phyloP scores from a whole-genome alignment of 2,888 invertebrate genomes.

The Meteorus colon region DNA sequence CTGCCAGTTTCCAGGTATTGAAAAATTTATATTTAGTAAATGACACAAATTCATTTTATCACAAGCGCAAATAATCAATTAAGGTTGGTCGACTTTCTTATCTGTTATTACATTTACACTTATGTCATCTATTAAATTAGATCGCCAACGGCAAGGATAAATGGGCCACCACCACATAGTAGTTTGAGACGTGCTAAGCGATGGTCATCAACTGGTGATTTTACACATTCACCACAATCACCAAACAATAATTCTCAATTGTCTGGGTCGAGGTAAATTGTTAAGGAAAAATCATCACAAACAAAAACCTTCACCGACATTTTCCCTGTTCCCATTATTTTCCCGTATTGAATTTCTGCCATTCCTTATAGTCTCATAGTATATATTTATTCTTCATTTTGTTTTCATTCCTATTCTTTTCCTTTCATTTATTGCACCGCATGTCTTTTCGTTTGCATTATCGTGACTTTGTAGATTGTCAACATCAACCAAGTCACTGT shows the following conservation, averaged over 20 bases:
- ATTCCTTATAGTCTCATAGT: conserved; percentile 37
- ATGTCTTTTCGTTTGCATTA: conserved; percentile 68
- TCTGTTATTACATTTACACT: background rate
- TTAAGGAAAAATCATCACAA: background rate
- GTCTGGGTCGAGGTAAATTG: conserved; percentile 73
- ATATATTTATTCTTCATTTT: conserved; percentile 35
- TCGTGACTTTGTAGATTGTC: conserved; percentile 71
- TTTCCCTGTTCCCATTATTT: background rate
- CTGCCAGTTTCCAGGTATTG: conserved; percentile 75
- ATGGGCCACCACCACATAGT: conserved; percentile 74
- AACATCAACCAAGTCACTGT: conserved; percentile 73
- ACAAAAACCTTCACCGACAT: background rate
- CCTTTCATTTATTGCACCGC: conserved; percentile 61
- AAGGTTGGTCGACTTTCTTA: background rate
- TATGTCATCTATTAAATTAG: conserved; percentile 56
- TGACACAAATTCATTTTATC: background rate
- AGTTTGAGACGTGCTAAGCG: conserved; percentile 80
- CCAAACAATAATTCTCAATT: conserved; percentile 68
- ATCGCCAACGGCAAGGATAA: conserved; percentile 79
- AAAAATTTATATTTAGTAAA: background rate
- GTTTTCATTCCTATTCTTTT: conserved; percentile 23
- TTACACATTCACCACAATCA: conserved; percentile 76
- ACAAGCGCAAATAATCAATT: background rate
- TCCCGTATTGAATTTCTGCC: conserved; percentile 18
- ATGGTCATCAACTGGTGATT: conserved; percentile 91